Base-by-base conservation (phyloP, 2,113 vertebrate species). In the Carettochelys insculpta region DNA sequence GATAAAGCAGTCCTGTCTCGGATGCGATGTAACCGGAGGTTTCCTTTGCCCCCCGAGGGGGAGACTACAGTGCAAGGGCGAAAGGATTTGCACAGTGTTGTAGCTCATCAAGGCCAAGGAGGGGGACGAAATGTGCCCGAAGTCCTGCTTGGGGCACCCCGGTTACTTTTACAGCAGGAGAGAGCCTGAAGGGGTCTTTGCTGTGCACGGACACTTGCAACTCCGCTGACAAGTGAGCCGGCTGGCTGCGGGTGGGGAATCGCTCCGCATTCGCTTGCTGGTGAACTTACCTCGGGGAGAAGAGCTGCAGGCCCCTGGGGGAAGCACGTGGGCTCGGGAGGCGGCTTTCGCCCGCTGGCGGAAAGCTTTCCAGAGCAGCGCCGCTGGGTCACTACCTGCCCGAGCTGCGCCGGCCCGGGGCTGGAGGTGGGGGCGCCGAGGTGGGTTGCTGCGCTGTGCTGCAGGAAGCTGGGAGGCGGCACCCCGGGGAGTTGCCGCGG, bases 191-290 rank as follows among this genome's bases (percentile, higher is more conserved):
- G 89, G 86, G 87, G 89, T 83, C 20, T 86, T 77, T 75, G 86
- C 82, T 81, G 91, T 12, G 87, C 5, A 86, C 92, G 88, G 91
- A 47, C 91, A 86, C 73, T 38, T 38, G 89, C 86, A 91, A 90
- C 90, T 89, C 94, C 41, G 73, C 1, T 29, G 84, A 73, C 84
- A 56, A 56, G 89, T 50, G 81, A 68, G 61, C 78, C 5, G 95
- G 80, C 85, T 11, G 65, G 78, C 78, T 90, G 93, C 0, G 94
- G 87, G 92, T 95, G 94, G 92, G 95, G 92, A 94, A 95, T 93
- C 41, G 92, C 80, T 94, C 83, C 29, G 80, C 92, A 22, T 83
- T 87, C 56, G 29, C 75, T 45, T 24, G 78, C 65, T 43, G 80
- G 83, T 92, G 92, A 90, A 88, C 78, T 95, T 89, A 11, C 93